Conservation (phyloP, 2,797 vertebrate species). For the Anniella stebbinsi region DNA sequence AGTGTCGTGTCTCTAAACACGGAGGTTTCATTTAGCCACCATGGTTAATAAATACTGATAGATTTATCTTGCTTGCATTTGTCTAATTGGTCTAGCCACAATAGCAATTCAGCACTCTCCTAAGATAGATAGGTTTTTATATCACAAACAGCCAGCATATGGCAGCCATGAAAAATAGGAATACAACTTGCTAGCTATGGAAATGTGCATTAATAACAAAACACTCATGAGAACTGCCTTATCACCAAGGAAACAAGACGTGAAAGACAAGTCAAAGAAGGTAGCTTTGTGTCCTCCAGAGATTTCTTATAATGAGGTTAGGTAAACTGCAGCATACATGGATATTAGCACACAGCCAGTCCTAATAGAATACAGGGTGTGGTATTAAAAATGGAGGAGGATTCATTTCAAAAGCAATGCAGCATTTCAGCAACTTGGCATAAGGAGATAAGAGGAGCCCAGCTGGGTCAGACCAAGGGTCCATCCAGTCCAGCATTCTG, state of each 20-base stretch:
- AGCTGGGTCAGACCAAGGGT: background rate
- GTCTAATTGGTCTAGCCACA: background rate
- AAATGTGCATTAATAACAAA: slow-evolving; percentile 70
- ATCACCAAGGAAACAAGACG: slow-evolving; percentile 65
- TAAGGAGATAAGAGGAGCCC: background rate
- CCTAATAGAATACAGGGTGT: slow-evolving; percentile 23
- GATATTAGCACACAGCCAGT: background rate
- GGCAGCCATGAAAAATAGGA: slow-evolving; percentile 69
- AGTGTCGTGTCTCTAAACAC: background rate
- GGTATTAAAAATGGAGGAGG: slow-evolving; percentile 35
- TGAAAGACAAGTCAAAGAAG: slow-evolving; percentile 53
- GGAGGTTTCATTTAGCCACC: background rate
- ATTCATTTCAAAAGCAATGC: background rate
- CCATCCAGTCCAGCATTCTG: background rate
- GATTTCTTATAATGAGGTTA: slow-evolving; percentile 59
- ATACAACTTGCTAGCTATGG: slow-evolving; percentile 62
- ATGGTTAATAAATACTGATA: background rate
- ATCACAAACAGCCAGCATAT: slow-evolving; percentile 68
- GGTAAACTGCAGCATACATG: slow-evolving; percentile 41
- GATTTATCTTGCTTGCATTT: background rate
- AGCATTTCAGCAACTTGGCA: slow-evolving; percentile 19
- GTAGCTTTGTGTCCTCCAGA: slow-evolving; percentile 11
- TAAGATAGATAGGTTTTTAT: slow-evolving; percentile 57
- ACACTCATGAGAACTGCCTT: slow-evolving; percentile 60
- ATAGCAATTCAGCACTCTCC: slow-evolving; percentile 32